Conservation (phyloP, 2,888 invertebrate species). For the Pseudococcus longispinus region DNA sequence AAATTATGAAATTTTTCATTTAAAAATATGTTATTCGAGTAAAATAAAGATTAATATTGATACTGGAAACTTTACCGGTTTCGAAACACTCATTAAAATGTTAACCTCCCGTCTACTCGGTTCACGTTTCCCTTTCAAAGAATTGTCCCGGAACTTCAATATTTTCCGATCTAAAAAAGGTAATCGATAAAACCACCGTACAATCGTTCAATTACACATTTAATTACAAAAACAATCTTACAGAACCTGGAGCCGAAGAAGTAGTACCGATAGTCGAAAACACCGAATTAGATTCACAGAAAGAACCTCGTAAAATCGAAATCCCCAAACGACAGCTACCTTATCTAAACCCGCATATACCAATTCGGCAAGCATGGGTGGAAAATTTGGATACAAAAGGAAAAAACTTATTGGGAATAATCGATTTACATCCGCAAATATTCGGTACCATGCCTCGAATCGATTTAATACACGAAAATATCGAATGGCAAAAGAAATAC, state of each 20-base stretch:
- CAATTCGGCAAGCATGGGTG: conserved; percentile 80
- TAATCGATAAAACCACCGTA: background rate
- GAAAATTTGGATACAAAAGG: conserved; percentile 80
- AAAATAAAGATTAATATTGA: background rate
- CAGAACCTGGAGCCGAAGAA: background rate
- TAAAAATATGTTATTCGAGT: background rate
- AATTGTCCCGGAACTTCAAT: background rate
- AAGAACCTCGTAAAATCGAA: background rate
- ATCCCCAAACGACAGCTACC: conserved; percentile 25
- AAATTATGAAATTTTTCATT: background rate
- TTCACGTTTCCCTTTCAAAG: background rate
- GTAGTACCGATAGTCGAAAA: background rate
- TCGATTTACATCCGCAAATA: conserved; percentile 88
- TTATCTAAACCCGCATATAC: background rate
- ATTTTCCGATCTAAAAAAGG: background rate
- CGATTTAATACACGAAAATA: conserved; percentile 85
- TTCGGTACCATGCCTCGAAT: conserved; percentile 84
- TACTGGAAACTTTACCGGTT: background rate
- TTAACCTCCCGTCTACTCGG: conserved; percentile 4
- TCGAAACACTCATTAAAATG: background rate
- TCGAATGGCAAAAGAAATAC: conserved; percentile 85
- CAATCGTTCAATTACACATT: background rate
- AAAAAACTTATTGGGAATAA: conserved; percentile 80
- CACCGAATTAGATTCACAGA: background rate
- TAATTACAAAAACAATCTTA: background rate